Percentiles rank a stretch among this genome's conserved stretches.
phyloP scores from a whole-genome alignment of 1,140 invertebrate genomes.

The Drosophila hydei region DNA sequence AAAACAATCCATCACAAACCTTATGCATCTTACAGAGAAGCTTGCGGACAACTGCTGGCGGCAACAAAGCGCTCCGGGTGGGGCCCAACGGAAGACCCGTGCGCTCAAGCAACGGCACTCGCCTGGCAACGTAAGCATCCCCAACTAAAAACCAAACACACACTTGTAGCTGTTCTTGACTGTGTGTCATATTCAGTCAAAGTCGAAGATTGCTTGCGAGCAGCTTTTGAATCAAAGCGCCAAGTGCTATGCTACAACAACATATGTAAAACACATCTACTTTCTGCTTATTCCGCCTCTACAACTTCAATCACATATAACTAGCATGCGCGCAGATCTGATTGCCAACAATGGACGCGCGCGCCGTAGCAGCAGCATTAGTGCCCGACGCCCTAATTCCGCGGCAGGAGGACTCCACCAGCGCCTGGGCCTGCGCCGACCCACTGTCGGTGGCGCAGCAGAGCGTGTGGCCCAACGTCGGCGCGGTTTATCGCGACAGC shows the following conservation, averaged over 20 bases:
- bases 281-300: conserved; percentile 61
- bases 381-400: conserved; percentile 49
- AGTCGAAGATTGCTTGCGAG: conserved; percentile 26
- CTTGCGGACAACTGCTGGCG: conserved; percentile 65
- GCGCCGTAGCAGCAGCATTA: conserved; percentile 44
- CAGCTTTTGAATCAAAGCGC: conserved; percentile 23
- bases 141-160: conserved; percentile 33
- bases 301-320: conserved; percentile 52
- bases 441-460: conserved; percentile 68
- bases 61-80: conserved; percentile 69
- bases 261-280: conserved; percentile 43
- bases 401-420: conserved; percentile 48
- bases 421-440: conserved; percentile 66
- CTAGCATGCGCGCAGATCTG: conserved; percentile 80
- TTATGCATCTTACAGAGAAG: conserved; percentile 84
- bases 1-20: conserved; percentile 70
- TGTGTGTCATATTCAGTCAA: conserved; percentile 10
- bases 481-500: conserved; percentile 45
- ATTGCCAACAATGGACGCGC: conserved; percentile 44
- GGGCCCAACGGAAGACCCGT: conserved; percentile 73
- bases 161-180: conserved; percentile 35
- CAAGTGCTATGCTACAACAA: conserved; percentile 50
- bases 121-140: conserved; percentile 83
- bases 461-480: conserved; percentile 72
- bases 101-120: conserved; percentile 71